Evolutionary conservation across 2,113 vertebrate species (phyloP).

Genomic region (Syngnathoides biaculeatus): DNA sequence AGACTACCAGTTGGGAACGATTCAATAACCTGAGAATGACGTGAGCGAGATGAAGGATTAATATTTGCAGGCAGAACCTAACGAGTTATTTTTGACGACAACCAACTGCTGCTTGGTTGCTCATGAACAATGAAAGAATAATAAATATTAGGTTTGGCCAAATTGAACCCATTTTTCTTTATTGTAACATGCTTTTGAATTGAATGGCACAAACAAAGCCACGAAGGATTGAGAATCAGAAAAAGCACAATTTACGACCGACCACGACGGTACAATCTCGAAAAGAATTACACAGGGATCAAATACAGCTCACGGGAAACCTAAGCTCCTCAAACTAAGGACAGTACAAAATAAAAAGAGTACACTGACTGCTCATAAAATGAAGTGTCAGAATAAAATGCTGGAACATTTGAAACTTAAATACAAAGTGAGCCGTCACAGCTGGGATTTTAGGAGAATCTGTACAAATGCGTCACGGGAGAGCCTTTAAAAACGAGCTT

Average conservation of each 20-base stretch:
- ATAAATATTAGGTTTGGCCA: conserved; percentile 61
- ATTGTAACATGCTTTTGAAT: conserved; percentile 93
- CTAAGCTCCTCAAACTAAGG: conserved; percentile 57
- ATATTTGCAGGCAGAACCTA: no score
- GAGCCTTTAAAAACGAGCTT: conserved; percentile 91
- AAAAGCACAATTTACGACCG: conserved; percentile 71
- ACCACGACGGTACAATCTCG: conserved; percentile 71
- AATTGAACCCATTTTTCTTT: conserved; percentile 78
- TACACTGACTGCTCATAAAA: conserved; percentile 56
- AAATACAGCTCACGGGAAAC: conserved; percentile 47
- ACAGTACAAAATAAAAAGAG: conserved; percentile 68
- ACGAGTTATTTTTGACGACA: background rate
- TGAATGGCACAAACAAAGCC: conserved; percentile 95
- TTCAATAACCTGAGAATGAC: no score
- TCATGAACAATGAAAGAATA: background rate
- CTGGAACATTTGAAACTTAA: conserved; percentile 88
- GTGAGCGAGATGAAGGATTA: no score
- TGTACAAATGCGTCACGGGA: conserved; percentile 70
- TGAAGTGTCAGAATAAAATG: conserved; percentile 89
- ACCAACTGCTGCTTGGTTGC: background rate
- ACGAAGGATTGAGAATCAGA: conserved; percentile 74
- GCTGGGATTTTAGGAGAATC: conserved; percentile 72
- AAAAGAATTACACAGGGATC: conserved; percentile 64
- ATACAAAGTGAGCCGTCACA: conserved; percentile 81
- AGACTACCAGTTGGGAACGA: no score